phyloP scores from a whole-genome alignment of 2,888 invertebrate genomes.

The Hypomecis punctinalis region DNA sequence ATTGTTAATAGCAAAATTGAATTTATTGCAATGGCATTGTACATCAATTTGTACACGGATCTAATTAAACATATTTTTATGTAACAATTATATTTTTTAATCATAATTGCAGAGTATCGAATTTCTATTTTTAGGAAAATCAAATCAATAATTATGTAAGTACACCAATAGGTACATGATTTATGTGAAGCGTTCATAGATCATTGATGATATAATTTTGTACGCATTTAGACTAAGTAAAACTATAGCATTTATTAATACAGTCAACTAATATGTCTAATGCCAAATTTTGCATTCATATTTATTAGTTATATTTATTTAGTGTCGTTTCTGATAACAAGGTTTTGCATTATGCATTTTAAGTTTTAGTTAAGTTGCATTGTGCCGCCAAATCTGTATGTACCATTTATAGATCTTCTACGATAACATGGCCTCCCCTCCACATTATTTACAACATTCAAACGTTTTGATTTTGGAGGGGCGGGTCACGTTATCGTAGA shows the following conservation, averaged over 20 bases:
- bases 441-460: no score
- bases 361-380: no score
- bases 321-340: no score
- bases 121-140: conserved; percentile 35
- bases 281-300: not conserved
- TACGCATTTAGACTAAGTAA: conserved; percentile 1
- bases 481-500: no score
- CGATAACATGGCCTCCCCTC: no score
- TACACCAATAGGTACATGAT: not conserved
- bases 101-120: conserved; percentile 12
- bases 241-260: conserved; percentile 13
- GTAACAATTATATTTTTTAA: not conserved
- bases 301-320: not conserved
- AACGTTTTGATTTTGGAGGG: no score
- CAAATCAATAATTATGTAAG: not conserved
- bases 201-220: not conserved
- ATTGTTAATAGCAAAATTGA: not conserved
- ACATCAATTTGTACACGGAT: not conserved
- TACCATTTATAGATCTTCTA: no score
- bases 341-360: no score
- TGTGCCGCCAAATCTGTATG: no score
- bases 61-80: conserved; percentile 4
- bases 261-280: not conserved
- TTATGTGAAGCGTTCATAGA: not conserved
- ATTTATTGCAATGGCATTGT: not conserved